These are phyloP conservation scores for Naja naja DNA, from an alignment of 2,113 vertebrate species.

Conservation along the genomic window DNA sequence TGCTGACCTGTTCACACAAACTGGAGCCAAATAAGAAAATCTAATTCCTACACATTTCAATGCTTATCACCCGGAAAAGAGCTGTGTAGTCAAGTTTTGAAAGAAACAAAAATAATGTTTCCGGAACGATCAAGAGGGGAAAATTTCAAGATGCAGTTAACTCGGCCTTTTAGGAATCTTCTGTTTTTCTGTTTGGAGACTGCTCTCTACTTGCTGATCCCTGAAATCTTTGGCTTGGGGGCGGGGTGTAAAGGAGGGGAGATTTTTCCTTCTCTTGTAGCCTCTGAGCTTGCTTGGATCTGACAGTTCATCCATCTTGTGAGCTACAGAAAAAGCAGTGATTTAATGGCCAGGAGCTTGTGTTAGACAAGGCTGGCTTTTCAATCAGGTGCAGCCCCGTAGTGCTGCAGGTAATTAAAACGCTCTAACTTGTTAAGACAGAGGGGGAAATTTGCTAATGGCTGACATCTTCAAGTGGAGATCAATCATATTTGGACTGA, in stretches of 20 bases:
- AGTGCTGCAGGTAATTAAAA: conserved; percentile 65
- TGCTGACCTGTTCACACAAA: neutral
- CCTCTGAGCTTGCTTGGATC: neutral
- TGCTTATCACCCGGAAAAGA: neutral
- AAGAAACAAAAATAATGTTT: neutral
- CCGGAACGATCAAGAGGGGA: neutral
- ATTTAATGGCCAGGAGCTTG: conserved; percentile 11
- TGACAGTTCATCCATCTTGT: conserved; percentile 17
- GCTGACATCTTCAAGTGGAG: neutral
- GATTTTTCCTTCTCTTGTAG: neutral
- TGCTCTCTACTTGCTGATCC: neutral
- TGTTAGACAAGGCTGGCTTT: neutral
- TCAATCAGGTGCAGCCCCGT: conserved; percentile 24
- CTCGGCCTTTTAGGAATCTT: neutral
- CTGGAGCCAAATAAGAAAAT: neutral
- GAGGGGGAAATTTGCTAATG: neutral
- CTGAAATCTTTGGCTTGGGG: neutral
- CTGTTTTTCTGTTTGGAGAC: neutral
- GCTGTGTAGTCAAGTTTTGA: neutral
- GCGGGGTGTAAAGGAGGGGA: no score
- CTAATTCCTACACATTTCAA: neutral
- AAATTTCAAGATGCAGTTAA: neutral
- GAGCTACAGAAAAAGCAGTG: conserved; percentile 1
- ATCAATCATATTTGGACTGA: neutral
- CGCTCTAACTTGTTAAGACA: conserved; percentile 40